These are phyloP conservation scores for Toxonevra muliebris DNA, from an alignment of 2,888 invertebrate species.

Conservation along the genomic window DNA sequence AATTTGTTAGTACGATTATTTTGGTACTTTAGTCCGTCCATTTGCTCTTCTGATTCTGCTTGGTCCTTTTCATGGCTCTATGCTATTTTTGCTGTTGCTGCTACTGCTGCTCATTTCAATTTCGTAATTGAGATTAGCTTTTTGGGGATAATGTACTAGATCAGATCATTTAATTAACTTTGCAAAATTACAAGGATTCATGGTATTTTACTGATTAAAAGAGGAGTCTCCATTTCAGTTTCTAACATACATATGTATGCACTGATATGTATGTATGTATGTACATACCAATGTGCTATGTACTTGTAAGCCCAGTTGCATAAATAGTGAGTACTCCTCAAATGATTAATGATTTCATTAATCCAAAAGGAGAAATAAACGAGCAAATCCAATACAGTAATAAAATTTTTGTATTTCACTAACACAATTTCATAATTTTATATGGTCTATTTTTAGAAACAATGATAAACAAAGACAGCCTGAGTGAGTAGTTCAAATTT, in stretches of 20 bases:
- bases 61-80: slow-evolving; percentile 11
- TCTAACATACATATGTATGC: not conserved
- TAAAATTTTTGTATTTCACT: no score
- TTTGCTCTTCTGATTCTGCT: slow-evolving; percentile 18
- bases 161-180: slow-evolving; percentile 63
- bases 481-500: no score
- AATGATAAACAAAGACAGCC: no score
- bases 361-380: no score
- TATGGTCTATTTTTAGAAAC: no score
- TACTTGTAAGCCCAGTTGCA: no score
- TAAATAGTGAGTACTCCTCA: no score
- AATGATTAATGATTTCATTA: no score
- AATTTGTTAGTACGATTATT: not conserved
- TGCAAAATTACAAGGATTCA: slow-evolving; percentile 44
- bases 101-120: slow-evolving; percentile 56
- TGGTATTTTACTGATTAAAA: slow-evolving; percentile 48
- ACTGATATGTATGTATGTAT: not conserved
- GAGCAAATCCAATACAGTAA: no score
- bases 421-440: no score
- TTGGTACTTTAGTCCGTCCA: slow-evolving; percentile 15
- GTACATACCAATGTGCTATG: slow-evolving; percentile 5
- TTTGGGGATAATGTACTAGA: slow-evolving; percentile 56
- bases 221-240: slow-evolving; percentile 28
- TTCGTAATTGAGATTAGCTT: slow-evolving; percentile 59
- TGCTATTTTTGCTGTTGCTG: slow-evolving; percentile 19